phyloP scores from a whole-genome alignment of 2,797 vertebrate species.

The Cetoscarus ocellatus region DNA sequence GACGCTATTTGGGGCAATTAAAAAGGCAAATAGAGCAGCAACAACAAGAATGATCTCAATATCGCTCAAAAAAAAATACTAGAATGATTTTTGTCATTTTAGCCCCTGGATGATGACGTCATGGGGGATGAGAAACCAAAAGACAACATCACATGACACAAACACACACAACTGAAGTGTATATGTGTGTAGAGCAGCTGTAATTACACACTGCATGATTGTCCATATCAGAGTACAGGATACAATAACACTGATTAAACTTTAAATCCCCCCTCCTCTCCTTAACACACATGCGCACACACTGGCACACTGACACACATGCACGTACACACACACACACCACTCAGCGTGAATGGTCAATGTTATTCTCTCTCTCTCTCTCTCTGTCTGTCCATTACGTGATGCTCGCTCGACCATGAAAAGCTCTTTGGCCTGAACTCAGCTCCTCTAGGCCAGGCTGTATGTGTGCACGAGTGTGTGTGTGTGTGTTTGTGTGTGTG shows the following conservation, averaged over 20 bases:
- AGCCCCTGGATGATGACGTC: neutral
- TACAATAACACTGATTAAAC: constrained; percentile 70
- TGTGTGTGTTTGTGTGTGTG: constrained; percentile 25
- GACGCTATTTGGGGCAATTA: too few species aligned
- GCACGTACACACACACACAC: neutral
- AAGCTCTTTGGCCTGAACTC: constrained; percentile 68
- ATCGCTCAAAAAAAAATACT: too few species aligned
- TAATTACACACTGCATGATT: constrained; percentile 66
- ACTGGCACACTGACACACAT: constrained; percentile 1
- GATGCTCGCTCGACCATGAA: constrained; percentile 61
- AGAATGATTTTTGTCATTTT: too few species aligned
- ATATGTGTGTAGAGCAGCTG: constrained; percentile 43
- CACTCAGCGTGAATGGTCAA: constrained; percentile 1
- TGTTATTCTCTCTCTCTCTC: constrained; percentile 19
- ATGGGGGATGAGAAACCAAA: constrained; percentile 11
- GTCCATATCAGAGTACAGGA: constrained; percentile 58
- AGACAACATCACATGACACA: constrained; percentile 13
- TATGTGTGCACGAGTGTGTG: neutral
- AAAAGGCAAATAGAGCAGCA: too few species aligned
- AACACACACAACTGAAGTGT: constrained; percentile 11
- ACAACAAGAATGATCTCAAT: too few species aligned
- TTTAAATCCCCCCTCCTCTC: constrained; percentile 57
- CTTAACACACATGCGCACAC: constrained; percentile 19
- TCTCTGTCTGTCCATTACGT: constrained; percentile 52
- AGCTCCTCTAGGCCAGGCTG: constrained; percentile 47